Evolutionary conservation across 1,140 invertebrate species (phyloP).

Genomic region (Dinoponera quadriceps): DNA sequence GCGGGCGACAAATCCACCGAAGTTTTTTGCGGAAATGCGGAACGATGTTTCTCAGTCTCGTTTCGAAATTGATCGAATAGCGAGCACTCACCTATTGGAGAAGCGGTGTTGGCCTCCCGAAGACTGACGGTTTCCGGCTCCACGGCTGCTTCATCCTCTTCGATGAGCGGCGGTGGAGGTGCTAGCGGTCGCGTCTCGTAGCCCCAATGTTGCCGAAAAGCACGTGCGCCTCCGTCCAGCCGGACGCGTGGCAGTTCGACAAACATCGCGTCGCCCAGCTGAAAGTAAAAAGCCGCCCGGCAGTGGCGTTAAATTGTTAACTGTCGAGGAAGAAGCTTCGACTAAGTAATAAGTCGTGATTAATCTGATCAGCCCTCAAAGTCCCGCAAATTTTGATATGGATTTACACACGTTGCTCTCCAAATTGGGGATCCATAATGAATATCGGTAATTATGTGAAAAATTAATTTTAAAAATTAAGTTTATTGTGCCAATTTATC

Average conservation of each 20-base stretch:
- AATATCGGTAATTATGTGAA: too few relatives aligned
- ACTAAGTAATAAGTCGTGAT: conserved; percentile 21
- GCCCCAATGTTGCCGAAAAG: conserved; percentile 88
- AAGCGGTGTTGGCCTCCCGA: conserved; percentile 86
- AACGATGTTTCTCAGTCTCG: neutral
- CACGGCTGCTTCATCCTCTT: conserved; percentile 88
- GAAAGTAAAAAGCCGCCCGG: conserved; percentile 66
- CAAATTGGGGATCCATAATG: too few relatives aligned
- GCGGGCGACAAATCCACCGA: neutral
- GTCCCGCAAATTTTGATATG: too few relatives aligned
- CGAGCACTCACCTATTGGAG: conserved; percentile 86
- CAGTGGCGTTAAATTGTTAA: neutral
- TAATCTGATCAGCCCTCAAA: neutral
- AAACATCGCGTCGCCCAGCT: conserved; percentile 88
- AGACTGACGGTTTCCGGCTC: conserved; percentile 86
- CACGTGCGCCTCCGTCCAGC: conserved; percentile 88
- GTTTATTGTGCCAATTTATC: too few relatives aligned
- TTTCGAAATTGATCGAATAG: conserved; percentile 17
- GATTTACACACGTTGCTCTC: too few relatives aligned
- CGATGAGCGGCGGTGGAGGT: conserved; percentile 89
- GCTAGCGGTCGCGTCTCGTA: conserved; percentile 87
- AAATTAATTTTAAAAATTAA: too few relatives aligned
- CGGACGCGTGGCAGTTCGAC: conserved; percentile 89
- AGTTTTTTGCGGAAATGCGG: neutral
- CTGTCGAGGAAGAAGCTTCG: conserved; percentile 9